Evolutionary conservation across 2,113 vertebrate genomes (phyloP).

Genomic region (Ahaetulla prasina): DNA sequence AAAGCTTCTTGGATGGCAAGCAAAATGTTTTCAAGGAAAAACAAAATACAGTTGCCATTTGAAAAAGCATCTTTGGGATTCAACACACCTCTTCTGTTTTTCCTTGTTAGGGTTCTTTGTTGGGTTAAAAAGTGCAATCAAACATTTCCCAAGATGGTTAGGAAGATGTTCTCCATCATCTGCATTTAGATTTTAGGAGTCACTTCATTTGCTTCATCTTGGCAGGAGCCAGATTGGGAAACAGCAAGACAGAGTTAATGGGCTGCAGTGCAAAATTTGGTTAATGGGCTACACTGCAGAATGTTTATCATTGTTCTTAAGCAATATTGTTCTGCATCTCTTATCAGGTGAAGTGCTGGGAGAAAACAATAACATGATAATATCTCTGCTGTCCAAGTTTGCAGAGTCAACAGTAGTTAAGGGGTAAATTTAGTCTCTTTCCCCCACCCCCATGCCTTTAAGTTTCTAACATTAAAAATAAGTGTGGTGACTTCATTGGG

Average conservation of each 20-base stretch:
- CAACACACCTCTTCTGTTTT: background rate
- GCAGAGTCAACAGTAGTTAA: background rate
- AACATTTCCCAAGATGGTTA: background rate
- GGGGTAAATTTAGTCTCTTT: background rate
- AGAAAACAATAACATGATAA: background rate
- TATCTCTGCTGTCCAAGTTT: background rate
- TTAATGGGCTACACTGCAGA: background rate
- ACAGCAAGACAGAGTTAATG: background rate
- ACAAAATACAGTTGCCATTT: background rate
- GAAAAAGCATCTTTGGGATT: background rate
- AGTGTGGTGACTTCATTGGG: background rate
- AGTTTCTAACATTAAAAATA: background rate
- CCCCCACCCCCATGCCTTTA: background rate
- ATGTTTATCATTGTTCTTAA: background rate
- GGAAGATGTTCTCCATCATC: background rate
- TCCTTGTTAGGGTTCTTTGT: background rate
- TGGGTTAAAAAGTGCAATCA: background rate
- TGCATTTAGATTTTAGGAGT: background rate
- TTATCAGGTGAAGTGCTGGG: background rate
- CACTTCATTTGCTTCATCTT: background rate
- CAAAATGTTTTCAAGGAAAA: background rate
- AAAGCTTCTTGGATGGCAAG: background rate
- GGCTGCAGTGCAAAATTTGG: background rate
- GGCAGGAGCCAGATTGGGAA: background rate
- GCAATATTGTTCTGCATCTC: background rate